A percentile compares a stretch with the other conserved stretches of the same genome.
Conservation (phyloP, 2,113 vertebrate genomes). For the Sorex fumeus region DNA sequence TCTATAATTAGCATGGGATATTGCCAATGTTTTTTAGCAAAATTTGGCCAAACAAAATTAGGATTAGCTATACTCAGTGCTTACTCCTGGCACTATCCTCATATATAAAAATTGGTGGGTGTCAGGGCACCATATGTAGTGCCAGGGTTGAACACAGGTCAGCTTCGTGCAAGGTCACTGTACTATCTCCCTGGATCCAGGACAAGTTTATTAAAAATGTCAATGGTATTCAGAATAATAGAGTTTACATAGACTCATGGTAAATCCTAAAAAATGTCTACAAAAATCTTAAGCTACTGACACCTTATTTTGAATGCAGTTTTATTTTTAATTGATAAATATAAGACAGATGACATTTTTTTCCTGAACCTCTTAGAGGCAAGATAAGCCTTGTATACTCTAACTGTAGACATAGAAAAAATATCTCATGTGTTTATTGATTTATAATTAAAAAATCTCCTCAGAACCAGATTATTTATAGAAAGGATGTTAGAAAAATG, state of each 20-base stretch:
- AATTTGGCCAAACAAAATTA: too few relatives aligned
- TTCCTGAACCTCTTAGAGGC: constrained; percentile 14
- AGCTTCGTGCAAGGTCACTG: too few relatives aligned
- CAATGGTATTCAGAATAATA: not conserved
- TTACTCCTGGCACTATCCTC: too few relatives aligned
- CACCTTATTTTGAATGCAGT: constrained; percentile 27
- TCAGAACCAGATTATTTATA: constrained; percentile 25
- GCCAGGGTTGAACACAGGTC: too few relatives aligned
- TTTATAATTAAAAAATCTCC: constrained; percentile 38
- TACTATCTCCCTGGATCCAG: too few relatives aligned
- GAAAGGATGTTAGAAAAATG: constrained; percentile 26
- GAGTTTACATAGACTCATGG: not conserved
- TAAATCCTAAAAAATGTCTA: constrained; percentile 11
- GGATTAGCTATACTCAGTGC: too few relatives aligned
- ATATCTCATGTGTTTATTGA: not conserved
- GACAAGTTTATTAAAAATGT: not conserved
- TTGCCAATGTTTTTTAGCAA: not conserved
- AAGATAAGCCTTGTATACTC: not conserved
- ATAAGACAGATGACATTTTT: constrained; percentile 15
- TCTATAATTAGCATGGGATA: not conserved
- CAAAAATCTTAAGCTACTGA: not conserved
- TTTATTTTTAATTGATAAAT: constrained; percentile 14
- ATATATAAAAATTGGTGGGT: too few relatives aligned
- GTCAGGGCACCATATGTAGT: too few relatives aligned
- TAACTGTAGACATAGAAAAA: not conserved